These are phyloP conservation scores for Lasioglossum calceatum DNA, from an alignment of 2,888 invertebrate species.

Conservation along the genomic window DNA sequence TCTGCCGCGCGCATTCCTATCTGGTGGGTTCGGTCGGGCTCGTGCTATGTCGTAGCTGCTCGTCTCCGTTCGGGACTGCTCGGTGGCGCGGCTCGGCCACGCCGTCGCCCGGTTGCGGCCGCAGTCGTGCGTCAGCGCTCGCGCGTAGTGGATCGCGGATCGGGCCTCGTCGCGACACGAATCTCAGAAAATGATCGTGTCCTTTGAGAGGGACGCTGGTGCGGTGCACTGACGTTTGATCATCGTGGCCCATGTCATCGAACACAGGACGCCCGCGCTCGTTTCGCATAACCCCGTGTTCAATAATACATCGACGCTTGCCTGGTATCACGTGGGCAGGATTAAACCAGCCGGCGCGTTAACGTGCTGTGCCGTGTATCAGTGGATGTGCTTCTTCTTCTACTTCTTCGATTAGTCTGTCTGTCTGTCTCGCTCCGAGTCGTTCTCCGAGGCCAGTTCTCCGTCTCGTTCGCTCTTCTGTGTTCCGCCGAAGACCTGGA, in stretches of 20 bases:
- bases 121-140: slow-evolving; percentile 80
- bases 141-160: slow-evolving; percentile 73
- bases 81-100: slow-evolving; percentile 62
- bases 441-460: background rate
- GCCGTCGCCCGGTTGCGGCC: slow-evolving; percentile 71
- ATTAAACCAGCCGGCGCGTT: slow-evolving; percentile 47
- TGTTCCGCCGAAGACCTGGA: slow-evolving; percentile 35
- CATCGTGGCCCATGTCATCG: slow-evolving; percentile 21
- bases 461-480: slow-evolving; percentile 11
- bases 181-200: slow-evolving; percentile 60
- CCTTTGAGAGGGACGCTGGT: slow-evolving; percentile 48
- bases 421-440: background rate
- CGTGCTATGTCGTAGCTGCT: slow-evolving; percentile 63
- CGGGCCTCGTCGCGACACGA: slow-evolving; percentile 47
- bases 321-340: slow-evolving; percentile 44
- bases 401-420: background rate
- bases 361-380: slow-evolving; percentile 57
- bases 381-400: slow-evolving; percentile 48
- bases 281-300: background rate
- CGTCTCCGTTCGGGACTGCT: slow-evolving; percentile 51
- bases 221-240: slow-evolving; percentile 47
- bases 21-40: slow-evolving; percentile 65
- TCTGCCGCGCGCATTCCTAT: slow-evolving; percentile 83
- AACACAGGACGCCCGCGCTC: slow-evolving; percentile 15
- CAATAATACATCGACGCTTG: background rate